Evolutionary conservation across 2,113 vertebrate genomes (phyloP).

Genomic region (Zingel zingel): DNA sequence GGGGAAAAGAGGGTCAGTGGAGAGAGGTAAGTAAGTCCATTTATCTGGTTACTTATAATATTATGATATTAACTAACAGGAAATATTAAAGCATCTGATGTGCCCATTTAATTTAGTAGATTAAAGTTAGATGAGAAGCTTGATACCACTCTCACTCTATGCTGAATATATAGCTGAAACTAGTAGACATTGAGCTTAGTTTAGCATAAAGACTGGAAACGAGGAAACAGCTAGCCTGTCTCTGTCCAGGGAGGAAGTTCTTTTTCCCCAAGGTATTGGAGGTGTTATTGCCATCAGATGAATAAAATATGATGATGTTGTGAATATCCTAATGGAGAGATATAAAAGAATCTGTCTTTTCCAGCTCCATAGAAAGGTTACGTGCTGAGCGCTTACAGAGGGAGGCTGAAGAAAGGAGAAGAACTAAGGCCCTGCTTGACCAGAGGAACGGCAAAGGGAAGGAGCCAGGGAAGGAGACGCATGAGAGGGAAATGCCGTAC

Average conservation of each 20-base stretch:
- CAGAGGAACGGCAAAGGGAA: conserved; percentile 66
- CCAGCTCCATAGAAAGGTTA: conserved; percentile 83
- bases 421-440: conserved; percentile 84
- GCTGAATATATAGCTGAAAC: background rate
- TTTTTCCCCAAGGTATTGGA: background rate
- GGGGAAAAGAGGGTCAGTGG: conserved; percentile 58
- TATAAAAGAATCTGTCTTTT: background rate
- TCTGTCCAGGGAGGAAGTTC: background rate
- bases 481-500: conserved; percentile 87
- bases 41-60: background rate
- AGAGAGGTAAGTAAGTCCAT: conserved; percentile 68
- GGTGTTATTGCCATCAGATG: background rate
- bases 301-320: background rate
- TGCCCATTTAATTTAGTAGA: background rate
- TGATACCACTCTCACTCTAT: background rate
- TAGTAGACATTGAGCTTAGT: background rate
- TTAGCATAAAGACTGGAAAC: background rate
- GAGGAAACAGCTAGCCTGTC: background rate
- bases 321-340: background rate
- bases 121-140: background rate
- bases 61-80: background rate
- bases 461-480: conserved; percentile 54
- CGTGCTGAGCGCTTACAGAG: conserved; percentile 87
- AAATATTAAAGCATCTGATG: background rate
- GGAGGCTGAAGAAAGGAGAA: conserved; percentile 84